Base-by-base conservation (phyloP, 2,113 vertebrate species). In the Amblyopsis rosae region DNA sequence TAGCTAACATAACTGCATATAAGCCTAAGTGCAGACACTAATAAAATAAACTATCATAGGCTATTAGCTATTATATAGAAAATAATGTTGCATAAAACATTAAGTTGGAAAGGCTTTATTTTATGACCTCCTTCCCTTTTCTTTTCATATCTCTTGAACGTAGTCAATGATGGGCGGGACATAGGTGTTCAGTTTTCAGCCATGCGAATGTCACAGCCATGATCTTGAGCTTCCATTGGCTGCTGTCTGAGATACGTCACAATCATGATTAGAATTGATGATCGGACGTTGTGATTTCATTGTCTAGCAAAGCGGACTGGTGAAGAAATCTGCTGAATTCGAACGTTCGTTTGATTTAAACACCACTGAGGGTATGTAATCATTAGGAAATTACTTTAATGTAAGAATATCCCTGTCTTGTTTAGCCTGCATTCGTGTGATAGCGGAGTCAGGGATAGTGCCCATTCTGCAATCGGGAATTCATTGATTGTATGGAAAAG, bases 211-310 rank as follows among this genome's bases (percentile, higher is more conserved):
- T 91, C 87, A 91, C 86, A 79, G 86, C 90, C 76, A 88, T 93
- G 95, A 96, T 95, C 90, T 92, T 67, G 79, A 67, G 64, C 82
- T 76, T 73, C 86, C 75, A 97, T 98, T 97, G 95, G 96, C 90
- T 89, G 92, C 88, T 95, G 94, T 96, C 95, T 95, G 87, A 76
- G 6, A 62, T 88, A 97, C 96, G 96, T 97, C 96, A 97, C 95
- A 91, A 98, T 97, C 95, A 98, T 96, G 96, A 96, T 95, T 95
- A 96, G 95, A 97, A 96, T 97, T 97, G 95, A 96, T 96, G 96
- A 98, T 98, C 94, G 94, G 95, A 95, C 94, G 91, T 90, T 95
- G 88, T 97, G 96, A 97, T 97, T 97, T 96, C 95, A 97, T 98
- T 98, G 96, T 98, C 94, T 96, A 89, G 95, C 93, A 80, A 91